Evolutionary conservation across 2,113 vertebrate genomes (phyloP).

Genomic region (Macaca nemestrina): DNA sequence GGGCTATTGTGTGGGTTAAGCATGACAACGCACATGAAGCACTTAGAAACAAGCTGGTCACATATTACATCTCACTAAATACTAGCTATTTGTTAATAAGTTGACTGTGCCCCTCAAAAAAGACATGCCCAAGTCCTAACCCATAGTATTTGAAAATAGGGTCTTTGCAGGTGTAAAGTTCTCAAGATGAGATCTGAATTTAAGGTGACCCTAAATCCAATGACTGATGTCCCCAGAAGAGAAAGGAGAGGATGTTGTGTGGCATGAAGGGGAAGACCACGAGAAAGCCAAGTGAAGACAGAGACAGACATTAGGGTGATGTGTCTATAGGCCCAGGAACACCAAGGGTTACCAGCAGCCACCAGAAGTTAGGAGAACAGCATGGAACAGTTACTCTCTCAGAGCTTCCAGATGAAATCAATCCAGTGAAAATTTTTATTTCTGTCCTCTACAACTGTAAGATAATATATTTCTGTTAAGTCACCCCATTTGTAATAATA

Average conservation of each 20-base stretch:
- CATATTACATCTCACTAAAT: neutral
- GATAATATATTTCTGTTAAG: neutral
- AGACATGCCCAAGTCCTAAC: neutral
- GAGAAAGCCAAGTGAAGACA: neutral
- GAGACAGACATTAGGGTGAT: neutral
- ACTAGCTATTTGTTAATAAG: neutral
- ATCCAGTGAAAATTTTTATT: neutral
- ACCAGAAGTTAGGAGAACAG: no score
- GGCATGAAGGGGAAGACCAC: neutral
- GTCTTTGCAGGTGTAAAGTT: neutral
- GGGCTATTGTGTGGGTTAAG: neutral
- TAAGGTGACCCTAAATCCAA: neutral
- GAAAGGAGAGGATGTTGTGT: neutral
- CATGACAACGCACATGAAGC: neutral
- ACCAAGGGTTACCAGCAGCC: neutral
- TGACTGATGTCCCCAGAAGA: neutral
- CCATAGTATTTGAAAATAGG: neutral
- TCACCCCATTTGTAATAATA: neutral
- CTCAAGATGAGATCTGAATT: neutral
- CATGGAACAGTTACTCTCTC: neutral
- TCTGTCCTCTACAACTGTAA: neutral
- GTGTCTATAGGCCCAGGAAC: accelerated
- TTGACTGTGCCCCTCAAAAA: neutral
- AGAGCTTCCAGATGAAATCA: neutral
- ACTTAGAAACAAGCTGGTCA: neutral